Conservation (phyloP, 2,888 invertebrate genomes). For the Drosophila conformis region DNA sequence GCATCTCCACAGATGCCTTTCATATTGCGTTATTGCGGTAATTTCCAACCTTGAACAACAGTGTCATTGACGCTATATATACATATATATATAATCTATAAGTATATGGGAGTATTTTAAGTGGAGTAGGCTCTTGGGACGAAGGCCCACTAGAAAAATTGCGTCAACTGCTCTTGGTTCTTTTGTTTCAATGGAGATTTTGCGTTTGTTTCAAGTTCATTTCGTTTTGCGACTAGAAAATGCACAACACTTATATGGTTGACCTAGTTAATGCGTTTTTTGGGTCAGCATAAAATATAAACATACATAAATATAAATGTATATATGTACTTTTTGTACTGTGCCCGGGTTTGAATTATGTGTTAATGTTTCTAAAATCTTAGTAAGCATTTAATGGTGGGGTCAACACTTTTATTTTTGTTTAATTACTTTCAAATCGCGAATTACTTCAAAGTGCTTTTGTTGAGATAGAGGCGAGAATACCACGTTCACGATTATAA, state of each 20-base stretch:
- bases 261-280: constrained; percentile 60
- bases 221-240: constrained; percentile 35
- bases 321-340: not conserved
- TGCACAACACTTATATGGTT: constrained; percentile 21
- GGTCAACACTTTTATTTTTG: constrained; percentile 45
- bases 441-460: not conserved
- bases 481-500: constrained; percentile 10
- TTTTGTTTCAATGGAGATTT: constrained; percentile 25
- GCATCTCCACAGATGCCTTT: constrained; percentile 80
- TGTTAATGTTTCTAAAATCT: constrained; percentile 14
- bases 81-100: not conserved
- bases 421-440: constrained; percentile 40
- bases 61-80: constrained; percentile 32
- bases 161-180: constrained; percentile 43
- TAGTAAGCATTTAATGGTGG: constrained; percentile 37
- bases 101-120: constrained; percentile 17
- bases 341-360: not conserved
- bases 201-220: constrained; percentile 54
- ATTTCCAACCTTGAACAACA: constrained; percentile 21
- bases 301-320: not conserved
- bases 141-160: constrained; percentile 21
- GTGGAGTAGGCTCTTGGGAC: constrained; percentile 29
- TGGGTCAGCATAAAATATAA: constrained; percentile 46
- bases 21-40: constrained; percentile 55
- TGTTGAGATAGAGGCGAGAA: not conserved